Conservation (phyloP, 2,113 vertebrate genomes). For the Alces alces region DNA sequence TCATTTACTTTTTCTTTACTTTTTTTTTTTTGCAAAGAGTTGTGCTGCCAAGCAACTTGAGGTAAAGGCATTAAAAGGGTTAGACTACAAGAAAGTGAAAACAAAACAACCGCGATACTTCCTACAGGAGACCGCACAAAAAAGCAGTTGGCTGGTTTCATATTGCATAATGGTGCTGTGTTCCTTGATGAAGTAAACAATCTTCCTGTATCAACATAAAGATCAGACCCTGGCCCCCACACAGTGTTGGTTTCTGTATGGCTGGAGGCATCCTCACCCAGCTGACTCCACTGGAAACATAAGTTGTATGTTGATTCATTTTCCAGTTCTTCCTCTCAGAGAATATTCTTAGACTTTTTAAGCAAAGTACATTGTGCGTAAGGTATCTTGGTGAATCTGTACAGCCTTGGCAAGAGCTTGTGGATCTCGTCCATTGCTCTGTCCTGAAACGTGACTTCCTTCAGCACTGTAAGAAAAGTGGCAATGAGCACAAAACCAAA, state of each 20-base stretch:
- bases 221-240: slow-evolving; percentile 83
- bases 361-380: slow-evolving; percentile 99
- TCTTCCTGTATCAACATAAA: slow-evolving; percentile 80
- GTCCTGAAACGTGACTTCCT: slow-evolving; percentile 99
- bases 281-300: slow-evolving; percentile 85
- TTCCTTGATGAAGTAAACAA: slow-evolving; percentile 87
- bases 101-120: slow-evolving; percentile 76
- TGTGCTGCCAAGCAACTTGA: slow-evolving; percentile 93
- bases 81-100: slow-evolving; percentile 79
- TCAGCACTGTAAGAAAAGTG: slow-evolving; percentile 87
- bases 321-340: slow-evolving; percentile 76
- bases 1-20: slow-evolving; percentile 50
- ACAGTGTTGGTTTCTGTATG: slow-evolving; percentile 89
- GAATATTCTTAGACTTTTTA: slow-evolving; percentile 81
- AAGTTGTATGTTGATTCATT: slow-evolving; percentile 79
- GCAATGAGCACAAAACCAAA: slow-evolving; percentile 54
- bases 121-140: slow-evolving; percentile 79
- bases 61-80: slow-evolving; percentile 86
- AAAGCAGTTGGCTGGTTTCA: slow-evolving; percentile 97
- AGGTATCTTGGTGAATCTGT: slow-evolving; percentile 99
- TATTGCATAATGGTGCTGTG: slow-evolving; percentile 99
- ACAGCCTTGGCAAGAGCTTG: slow-evolving; percentile 99
- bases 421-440: slow-evolving; percentile 98
- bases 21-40: slow-evolving; percentile 83
- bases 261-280: slow-evolving; percentile 79